These are phyloP conservation scores for Pterocles orientalis DNA, from an alignment of 2,113 vertebrate species.

Conservation along the genomic window DNA sequence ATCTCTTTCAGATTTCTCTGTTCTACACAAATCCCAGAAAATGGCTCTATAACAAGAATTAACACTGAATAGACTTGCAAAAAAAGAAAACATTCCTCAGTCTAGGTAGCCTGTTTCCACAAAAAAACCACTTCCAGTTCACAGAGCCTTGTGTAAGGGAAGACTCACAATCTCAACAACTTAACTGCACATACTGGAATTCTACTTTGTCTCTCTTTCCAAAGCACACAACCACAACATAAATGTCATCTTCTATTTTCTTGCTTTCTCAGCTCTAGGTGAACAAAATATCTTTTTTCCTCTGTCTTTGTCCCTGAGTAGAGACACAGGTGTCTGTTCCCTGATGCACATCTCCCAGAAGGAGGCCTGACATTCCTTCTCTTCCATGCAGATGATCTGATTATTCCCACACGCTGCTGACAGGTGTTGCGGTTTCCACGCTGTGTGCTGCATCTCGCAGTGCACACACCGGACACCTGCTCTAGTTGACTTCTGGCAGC, in stretches of 20 bases:
- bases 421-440: not conserved
- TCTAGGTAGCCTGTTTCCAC: not conserved
- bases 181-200: not conserved
- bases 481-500: not conserved
- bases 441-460: not conserved
- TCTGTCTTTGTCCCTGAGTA: not conserved
- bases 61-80: not conserved
- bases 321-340: not conserved
- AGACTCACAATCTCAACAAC: not conserved
- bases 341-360: constrained; percentile 13
- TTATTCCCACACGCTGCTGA: not conserved
- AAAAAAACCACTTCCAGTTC: not conserved
- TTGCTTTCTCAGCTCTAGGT: not conserved
- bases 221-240: not conserved
- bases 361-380: not conserved
- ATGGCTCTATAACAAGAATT: not conserved
- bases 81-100: not conserved
- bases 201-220: not conserved
- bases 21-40: not conserved
- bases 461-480: not conserved
- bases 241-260: not conserved
- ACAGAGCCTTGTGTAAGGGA: not conserved
- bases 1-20: not conserved
- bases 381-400: constrained; percentile 31
- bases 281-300: not conserved